Evolutionary conservation across 2,113 vertebrate species (phyloP).

Genomic region (Ciconia maguari): DNA sequence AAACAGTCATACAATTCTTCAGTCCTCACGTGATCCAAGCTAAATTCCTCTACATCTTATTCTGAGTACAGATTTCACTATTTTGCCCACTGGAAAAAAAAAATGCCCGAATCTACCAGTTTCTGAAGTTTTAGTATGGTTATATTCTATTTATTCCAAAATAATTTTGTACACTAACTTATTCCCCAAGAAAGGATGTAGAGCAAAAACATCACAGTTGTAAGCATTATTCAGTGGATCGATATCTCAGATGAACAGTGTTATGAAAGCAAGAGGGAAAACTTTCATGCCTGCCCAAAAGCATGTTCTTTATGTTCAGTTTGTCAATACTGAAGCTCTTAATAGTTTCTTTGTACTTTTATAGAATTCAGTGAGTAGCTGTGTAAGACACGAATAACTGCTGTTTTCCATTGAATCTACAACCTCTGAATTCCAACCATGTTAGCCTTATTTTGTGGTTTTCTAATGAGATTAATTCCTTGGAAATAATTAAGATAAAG

Average conservation of each 20-base stretch:
- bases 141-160: background rate
- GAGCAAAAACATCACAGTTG: slow-evolving; percentile 1
- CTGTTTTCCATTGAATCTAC: background rate
- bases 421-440: background rate
- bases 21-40: background rate
- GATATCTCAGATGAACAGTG: background rate
- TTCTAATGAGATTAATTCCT: slow-evolving; percentile 12
- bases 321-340: background rate
- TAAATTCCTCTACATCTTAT: background rate
- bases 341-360: background rate
- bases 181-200: background rate
- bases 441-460: background rate
- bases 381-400: background rate
- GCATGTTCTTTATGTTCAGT: background rate
- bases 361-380: background rate
- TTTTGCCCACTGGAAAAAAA: background rate
- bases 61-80: background rate
- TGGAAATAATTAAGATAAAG: slow-evolving; percentile 3
- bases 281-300: background rate
- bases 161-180: background rate
- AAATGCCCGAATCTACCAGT: background rate
- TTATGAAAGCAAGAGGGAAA: background rate
- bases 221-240: background rate
- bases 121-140: background rate
- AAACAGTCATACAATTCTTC: background rate